Evolutionary conservation across 1,140 invertebrate species (phyloP).

Genomic region (Drosophila teissieri): DNA sequence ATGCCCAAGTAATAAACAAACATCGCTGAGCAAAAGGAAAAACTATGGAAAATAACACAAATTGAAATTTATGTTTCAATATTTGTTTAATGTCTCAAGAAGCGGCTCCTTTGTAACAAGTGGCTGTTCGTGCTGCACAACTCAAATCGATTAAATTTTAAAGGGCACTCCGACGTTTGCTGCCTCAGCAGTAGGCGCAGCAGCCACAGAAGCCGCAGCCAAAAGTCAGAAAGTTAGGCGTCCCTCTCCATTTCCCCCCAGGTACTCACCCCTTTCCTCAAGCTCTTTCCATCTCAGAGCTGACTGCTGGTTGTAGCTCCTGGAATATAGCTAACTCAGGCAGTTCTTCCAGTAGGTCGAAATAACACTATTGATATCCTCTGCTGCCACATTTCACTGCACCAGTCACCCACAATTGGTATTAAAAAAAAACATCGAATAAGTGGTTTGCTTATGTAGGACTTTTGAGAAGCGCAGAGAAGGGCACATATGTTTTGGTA

Average conservation of each 20-base stretch:
- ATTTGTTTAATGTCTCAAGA: constrained; percentile 39
- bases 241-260: constrained; percentile 18
- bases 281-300: constrained; percentile 9
- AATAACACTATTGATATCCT: too few relatives aligned
- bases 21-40: constrained; percentile 1
- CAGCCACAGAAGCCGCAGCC: constrained; percentile 68
- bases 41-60: constrained; percentile 10
- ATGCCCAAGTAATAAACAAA: constrained; percentile 49
- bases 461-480: too few relatives aligned
- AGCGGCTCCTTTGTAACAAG: constrained; percentile 8
- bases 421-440: too few relatives aligned
- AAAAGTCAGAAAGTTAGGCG: constrained; percentile 81
- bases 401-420: too few relatives aligned
- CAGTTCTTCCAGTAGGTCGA: too few relatives aligned
- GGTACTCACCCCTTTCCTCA: neutral
- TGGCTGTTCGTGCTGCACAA: constrained; percentile 16
- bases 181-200: constrained; percentile 39
- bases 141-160: constrained; percentile 18
- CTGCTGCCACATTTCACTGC: too few relatives aligned
- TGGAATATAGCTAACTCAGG: too few relatives aligned
- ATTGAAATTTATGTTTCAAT: constrained; percentile 44
- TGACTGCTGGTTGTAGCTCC: too few relatives aligned
- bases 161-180: constrained; percentile 31
- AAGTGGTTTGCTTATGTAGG: too few relatives aligned
- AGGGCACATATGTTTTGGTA: too few relatives aligned